These are phyloP conservation scores for Thaumatotibia leucotreta DNA, from an alignment of 1,140 invertebrate genomes.

Conservation along the genomic window DNA sequence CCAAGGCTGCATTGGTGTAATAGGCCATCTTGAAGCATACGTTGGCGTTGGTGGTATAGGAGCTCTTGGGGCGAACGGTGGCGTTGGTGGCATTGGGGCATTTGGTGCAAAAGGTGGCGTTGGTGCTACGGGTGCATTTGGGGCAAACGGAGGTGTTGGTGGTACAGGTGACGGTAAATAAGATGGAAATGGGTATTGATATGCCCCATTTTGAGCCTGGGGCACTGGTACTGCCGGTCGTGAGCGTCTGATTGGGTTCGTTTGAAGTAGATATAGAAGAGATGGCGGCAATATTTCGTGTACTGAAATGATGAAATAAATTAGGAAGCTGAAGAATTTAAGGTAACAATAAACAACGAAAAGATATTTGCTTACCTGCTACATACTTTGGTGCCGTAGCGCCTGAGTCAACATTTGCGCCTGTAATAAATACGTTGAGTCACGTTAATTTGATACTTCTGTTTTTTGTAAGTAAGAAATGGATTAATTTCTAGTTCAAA, in stretches of 20 bases:
- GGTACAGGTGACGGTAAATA: not conserved
- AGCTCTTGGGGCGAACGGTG: not conserved
- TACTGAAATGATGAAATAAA: not conserved
- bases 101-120: not conserved
- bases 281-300: not conserved
- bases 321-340: not conserved
- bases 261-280: not conserved
- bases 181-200: not conserved
- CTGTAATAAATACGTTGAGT: not conserved
- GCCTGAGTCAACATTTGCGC: not conserved
- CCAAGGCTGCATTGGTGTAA: too few species aligned
- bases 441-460: not conserved
- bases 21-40: not conserved
- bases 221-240: not conserved
- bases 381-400: not conserved
- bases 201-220: not conserved
- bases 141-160: not conserved
- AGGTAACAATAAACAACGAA: not conserved
- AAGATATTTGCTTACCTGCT: not conserved
- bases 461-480: too few species aligned
- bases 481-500: too few species aligned
- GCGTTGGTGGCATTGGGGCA: not conserved
- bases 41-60: not conserved
- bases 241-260: not conserved
- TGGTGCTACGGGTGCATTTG: not conserved